Evolutionary conservation across 1,140 invertebrate genomes (phyloP).

Genomic region (Linepithema humile): DNA sequence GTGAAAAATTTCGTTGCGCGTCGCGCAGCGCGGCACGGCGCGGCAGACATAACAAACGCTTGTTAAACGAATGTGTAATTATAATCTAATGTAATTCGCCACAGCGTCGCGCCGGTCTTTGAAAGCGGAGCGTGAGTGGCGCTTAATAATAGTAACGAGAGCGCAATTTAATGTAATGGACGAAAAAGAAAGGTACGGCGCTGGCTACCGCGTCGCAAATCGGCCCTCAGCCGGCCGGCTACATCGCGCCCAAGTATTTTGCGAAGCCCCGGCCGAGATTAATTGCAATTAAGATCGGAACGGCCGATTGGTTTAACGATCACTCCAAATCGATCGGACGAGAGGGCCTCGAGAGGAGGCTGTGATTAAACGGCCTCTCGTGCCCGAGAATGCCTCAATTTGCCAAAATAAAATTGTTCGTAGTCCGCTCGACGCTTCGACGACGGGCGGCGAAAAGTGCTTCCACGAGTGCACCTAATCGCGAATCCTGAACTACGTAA

Average conservation of each 20-base stretch:
- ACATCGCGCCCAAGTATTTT: constrained; percentile 26
- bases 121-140: constrained; percentile 50
- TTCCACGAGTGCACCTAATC: constrained; percentile 34
- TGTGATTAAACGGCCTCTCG: not conserved
- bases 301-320: constrained; percentile 43
- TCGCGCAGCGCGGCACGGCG: not conserved
- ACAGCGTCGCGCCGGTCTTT: constrained; percentile 37
- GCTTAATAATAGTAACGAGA: constrained; percentile 58
- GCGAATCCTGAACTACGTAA: not conserved
- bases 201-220: not conserved
- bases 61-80: constrained; percentile 55
- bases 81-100: constrained; percentile 52
- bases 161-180: constrained; percentile 54
- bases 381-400: constrained; percentile 32
- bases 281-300: constrained; percentile 52
- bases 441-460: constrained; percentile 3
- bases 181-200: constrained; percentile 5
- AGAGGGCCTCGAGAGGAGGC: not conserved
- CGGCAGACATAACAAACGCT: constrained; percentile 41
- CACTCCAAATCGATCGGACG: constrained; percentile 35
- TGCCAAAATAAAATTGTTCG: constrained; percentile 41
- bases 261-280: constrained; percentile 37
- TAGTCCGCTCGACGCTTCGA: not conserved
- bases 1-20: constrained; percentile 15
- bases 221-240: not conserved